These are phyloP conservation scores for Podiceps cristatus DNA, from an alignment of 2,113 vertebrate species.

Conservation along the genomic window DNA sequence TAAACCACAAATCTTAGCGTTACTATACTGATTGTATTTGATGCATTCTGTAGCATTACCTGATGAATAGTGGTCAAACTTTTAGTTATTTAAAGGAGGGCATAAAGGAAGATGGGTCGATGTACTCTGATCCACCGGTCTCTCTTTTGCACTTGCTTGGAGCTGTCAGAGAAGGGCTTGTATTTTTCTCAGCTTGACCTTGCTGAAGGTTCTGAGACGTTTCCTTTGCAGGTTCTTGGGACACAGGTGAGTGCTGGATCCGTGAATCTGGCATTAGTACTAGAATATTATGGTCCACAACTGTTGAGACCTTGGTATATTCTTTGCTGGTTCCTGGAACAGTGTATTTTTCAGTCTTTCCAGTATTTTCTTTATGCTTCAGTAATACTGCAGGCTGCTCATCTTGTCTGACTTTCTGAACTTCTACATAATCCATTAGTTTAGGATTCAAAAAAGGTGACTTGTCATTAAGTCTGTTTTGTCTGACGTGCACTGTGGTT, in stretches of 20 bases:
- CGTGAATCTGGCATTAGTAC: conserved; percentile 80
- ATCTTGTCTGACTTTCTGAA: conserved; percentile 84
- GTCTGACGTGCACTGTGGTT: background rate
- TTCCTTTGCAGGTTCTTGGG: conserved; percentile 55
- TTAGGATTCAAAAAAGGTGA: conserved; percentile 34
- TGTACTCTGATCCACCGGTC: conserved; percentile 80
- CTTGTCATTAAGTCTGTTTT: conserved; percentile 46
- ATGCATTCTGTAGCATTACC: too few relatives aligned
- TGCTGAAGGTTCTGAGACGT: background rate
- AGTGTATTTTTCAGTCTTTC: conserved; percentile 18
- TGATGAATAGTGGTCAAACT: too few relatives aligned
- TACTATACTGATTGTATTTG: too few relatives aligned
- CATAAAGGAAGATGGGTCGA: conserved; percentile 83
- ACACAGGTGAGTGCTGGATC: background rate
- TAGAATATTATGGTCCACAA: conserved; percentile 79
- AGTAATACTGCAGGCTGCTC: conserved; percentile 81
- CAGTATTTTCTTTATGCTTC: conserved; percentile 53
- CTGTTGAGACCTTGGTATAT: conserved; percentile 87
- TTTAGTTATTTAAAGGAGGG: conserved; percentile 63
- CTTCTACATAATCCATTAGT: conserved; percentile 87
- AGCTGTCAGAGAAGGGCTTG: background rate
- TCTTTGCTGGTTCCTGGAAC: conserved; percentile 69
- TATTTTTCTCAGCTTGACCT: conserved; percentile 67
- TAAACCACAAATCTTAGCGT: too few relatives aligned
- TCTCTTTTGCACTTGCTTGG: conserved; percentile 51